phyloP scores from a whole-genome alignment of 2,888 invertebrate species.

The Plutella xylostella region DNA sequence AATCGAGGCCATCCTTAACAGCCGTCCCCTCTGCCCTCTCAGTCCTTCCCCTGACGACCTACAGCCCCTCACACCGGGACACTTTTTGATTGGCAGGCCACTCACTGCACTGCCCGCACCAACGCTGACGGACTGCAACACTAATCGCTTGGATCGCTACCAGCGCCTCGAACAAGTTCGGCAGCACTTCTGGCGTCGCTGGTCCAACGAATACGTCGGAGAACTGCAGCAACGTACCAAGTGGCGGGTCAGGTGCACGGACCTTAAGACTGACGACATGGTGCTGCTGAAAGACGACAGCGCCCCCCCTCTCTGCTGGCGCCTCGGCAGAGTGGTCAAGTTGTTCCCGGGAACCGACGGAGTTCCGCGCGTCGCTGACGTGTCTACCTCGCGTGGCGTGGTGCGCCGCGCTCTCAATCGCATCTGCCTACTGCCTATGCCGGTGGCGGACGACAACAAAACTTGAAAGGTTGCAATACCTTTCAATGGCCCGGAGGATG shows the following conservation, averaged over 20 bases:
- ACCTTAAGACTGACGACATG: too few relatives aligned
- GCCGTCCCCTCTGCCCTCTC: background rate
- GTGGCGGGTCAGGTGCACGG: too few relatives aligned
- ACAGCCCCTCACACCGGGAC: background rate
- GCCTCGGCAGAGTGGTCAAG: background rate
- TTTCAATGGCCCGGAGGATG: too few relatives aligned
- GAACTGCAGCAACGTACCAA: too few relatives aligned
- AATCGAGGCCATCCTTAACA: background rate
- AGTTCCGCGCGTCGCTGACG: background rate
- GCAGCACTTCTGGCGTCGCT: background rate
- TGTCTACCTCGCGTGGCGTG: background rate
- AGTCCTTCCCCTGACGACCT: background rate
- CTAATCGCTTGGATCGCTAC: background rate
- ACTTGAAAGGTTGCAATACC: background rate
- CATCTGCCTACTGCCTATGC: background rate
- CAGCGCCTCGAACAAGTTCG: background rate
- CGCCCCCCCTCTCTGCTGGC: background rate
- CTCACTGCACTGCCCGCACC: background rate
- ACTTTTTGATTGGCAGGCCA: background rate
- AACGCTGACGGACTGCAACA: background rate
- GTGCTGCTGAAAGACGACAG: background rate
- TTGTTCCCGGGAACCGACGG: background rate
- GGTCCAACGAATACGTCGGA: too few relatives aligned
- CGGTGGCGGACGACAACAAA: background rate
- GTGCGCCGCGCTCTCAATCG: background rate